Conservation (phyloP, 2,797 vertebrate genomes). For the Sebastes kiyomatsui region DNA sequence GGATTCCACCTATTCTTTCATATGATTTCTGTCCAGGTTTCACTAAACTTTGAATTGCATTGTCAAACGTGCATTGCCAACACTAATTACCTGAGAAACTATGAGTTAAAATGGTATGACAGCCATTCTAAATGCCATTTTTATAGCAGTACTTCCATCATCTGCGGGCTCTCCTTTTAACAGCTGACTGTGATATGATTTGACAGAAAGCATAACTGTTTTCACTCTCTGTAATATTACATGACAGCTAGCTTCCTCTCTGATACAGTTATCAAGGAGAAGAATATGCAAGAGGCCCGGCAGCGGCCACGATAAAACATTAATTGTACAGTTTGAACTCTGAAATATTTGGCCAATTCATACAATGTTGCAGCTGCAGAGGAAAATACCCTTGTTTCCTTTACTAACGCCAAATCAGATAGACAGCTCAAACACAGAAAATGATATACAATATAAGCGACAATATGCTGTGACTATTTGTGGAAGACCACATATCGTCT, state of each 20-base stretch:
- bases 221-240: not conserved
- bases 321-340: not conserved
- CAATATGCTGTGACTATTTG: not conserved
- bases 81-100: not conserved
- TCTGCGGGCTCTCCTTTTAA: not conserved
- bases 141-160: not conserved
- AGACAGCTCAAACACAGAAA: not conserved
- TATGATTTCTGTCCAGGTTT: not conserved
- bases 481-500: not conserved
- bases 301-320: not conserved
- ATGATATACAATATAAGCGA: not conserved
- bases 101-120: not conserved
- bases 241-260: not conserved
- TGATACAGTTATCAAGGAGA: not conserved
- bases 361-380: not conserved
- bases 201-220: not conserved
- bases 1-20: not conserved
- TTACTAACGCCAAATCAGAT: not conserved
- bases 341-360: not conserved
- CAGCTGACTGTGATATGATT: not conserved
- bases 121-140: not conserved
- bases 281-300: not conserved
- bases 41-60: not conserved
- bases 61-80: not conserved
- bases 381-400: not conserved